Conservation (phyloP, 2,888 invertebrate genomes). For the Choreutis nemorana region DNA sequence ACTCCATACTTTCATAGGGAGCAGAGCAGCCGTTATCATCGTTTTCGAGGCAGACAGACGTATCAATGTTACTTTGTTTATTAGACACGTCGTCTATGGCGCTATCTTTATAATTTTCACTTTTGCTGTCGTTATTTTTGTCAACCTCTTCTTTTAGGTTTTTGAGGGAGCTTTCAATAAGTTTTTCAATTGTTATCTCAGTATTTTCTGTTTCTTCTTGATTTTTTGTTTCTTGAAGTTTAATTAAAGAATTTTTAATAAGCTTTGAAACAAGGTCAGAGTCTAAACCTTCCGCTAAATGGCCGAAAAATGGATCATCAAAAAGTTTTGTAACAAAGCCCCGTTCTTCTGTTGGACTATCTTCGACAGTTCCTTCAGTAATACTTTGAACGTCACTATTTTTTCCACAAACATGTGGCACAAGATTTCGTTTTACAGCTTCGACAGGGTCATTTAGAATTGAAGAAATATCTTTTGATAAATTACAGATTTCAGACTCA, state of each 20-base stretch:
- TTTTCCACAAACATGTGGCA: conserved; percentile 81
- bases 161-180: conserved; percentile 56
- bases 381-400: conserved; percentile 21
- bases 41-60: conserved; percentile 31
- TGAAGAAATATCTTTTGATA: conserved; percentile 50
- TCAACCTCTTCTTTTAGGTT: conserved; percentile 42
- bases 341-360: conserved; percentile 18
- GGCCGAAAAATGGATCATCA: conserved; percentile 70
- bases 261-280: conserved; percentile 69
- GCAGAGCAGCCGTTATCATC: conserved; percentile 71
- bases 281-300: conserved; percentile 69
- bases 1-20: conserved; percentile 79
- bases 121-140: conserved; percentile 17
- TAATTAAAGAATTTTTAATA: conserved; percentile 72
- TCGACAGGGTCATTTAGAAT: conserved; percentile 77
- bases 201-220: conserved; percentile 51
- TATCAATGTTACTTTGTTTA: conserved; percentile 23
- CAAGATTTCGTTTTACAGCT: conserved; percentile 76
- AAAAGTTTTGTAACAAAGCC: conserved; percentile 67
- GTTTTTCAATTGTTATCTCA: conserved; percentile 54
- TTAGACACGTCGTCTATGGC: conserved; percentile 21
- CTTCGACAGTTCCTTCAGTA: conserved; percentile 1
- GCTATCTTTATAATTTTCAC: conserved; percentile 25
- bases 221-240: conserved; percentile 60
- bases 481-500: conserved; percentile 15